phyloP scores from a whole-genome alignment of 2,113 vertebrate genomes.

The Malurus cyaneus region DNA sequence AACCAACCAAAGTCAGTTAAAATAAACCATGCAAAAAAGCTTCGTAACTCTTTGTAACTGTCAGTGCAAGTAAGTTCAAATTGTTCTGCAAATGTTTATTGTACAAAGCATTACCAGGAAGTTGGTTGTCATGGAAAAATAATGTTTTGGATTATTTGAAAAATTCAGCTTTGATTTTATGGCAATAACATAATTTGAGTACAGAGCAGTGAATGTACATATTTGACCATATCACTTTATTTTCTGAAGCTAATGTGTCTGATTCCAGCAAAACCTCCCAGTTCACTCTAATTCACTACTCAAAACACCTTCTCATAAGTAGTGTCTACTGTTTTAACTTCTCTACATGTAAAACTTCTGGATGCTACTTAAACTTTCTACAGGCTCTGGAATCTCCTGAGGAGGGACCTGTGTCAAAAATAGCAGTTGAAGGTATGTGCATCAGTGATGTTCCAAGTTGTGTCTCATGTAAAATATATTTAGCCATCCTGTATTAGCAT shows the following conservation, averaged over 20 bases:
- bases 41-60: not conserved
- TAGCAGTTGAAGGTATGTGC: not conserved
- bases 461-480: not conserved
- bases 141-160: not conserved
- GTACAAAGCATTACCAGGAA: not conserved
- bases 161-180: not conserved
- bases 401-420: not conserved
- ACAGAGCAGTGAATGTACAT: not conserved
- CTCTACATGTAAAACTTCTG: not conserved
- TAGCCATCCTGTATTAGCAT: not conserved
- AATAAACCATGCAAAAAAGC: not conserved
- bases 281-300: not conserved
- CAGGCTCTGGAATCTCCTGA: not conserved
- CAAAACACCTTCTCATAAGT: not conserved
- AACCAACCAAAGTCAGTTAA: not conserved
- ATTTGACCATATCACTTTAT: not conserved
- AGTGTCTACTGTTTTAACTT: not conserved
- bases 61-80: not conserved
- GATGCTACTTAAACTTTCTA: not conserved
- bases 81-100: not conserved
- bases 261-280: not conserved
- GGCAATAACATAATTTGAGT: not conserved
- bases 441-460: not conserved
- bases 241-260: not conserved
- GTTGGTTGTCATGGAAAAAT: not conserved